These are phyloP conservation scores for Semicossyphus pulcher DNA, from an alignment of 2,113 vertebrate species.

Conservation along the genomic window DNA sequence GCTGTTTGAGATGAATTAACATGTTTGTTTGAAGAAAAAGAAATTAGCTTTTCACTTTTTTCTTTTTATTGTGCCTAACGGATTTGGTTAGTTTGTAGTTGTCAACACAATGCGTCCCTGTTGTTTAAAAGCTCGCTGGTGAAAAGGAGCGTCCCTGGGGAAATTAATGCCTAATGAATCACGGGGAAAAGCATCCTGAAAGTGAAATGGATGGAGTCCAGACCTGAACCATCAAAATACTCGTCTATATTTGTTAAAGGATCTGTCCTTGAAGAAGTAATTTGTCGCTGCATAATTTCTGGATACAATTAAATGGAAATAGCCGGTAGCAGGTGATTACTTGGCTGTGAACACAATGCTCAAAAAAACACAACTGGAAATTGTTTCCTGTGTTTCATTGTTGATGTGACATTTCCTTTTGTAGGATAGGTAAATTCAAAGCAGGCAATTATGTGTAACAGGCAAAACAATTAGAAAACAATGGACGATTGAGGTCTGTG, in stretches of 20 bases:
- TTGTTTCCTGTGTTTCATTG: constrained; percentile 6
- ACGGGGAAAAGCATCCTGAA: constrained; percentile 24
- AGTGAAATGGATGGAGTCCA: constrained; percentile 22
- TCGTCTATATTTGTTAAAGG: constrained; percentile 15
- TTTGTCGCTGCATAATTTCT: constrained; percentile 48
- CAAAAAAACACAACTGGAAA: constrained; percentile 4
- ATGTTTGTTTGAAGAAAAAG: constrained; percentile 22
- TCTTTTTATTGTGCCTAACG: not conserved
- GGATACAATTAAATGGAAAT: constrained; percentile 37
- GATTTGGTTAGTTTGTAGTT: constrained; percentile 12
- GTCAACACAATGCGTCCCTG: constrained; percentile 21
- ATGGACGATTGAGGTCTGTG: not conserved
- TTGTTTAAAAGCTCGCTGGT: constrained; percentile 40
- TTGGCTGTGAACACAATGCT: constrained; percentile 7
- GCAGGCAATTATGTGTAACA: not conserved
- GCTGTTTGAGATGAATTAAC: constrained; percentile 12
- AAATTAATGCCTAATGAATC: constrained; percentile 51
- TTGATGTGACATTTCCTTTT: not conserved
- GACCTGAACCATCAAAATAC: constrained; percentile 33
- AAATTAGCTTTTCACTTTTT: not conserved
- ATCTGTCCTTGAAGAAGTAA: constrained; percentile 24
- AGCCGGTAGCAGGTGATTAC: constrained; percentile 34
- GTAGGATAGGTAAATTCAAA: constrained; percentile 10
- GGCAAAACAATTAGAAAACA: constrained; percentile 9
- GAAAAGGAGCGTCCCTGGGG: constrained; percentile 30